phyloP scores from a whole-genome alignment of 1,140 invertebrate species.

The Drosophila orena region DNA sequence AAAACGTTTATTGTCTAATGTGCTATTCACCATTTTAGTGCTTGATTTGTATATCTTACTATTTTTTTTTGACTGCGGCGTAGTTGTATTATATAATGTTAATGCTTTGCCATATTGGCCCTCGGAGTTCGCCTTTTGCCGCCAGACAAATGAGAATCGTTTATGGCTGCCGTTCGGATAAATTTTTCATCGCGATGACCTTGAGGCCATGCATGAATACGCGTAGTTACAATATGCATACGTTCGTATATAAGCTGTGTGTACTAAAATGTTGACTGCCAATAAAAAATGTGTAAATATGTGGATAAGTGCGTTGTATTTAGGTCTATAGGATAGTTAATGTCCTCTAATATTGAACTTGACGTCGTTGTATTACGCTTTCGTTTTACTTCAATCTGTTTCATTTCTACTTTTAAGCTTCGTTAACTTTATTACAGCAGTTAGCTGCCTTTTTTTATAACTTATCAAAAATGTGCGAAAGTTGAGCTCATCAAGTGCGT shows the following conservation, averaged over 20 bases:
- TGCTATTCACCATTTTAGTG: constrained; percentile 9
- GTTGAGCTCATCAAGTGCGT: constrained; percentile 10
- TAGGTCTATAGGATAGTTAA: constrained; percentile 30
- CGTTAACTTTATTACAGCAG: background rate
- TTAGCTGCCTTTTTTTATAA: constrained; percentile 1
- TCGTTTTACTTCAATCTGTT: background rate
- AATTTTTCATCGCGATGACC: constrained; percentile 43
- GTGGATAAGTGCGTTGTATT: background rate
- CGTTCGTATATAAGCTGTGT: background rate
- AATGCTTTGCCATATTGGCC: constrained; percentile 23
- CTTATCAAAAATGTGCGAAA: constrained; percentile 14
- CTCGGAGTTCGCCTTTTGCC: constrained; percentile 23
- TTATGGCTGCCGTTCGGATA: constrained; percentile 67
- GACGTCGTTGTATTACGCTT: background rate
- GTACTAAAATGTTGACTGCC: constrained; percentile 39
- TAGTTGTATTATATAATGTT: constrained; percentile 33
- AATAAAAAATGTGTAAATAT: constrained; percentile 24
- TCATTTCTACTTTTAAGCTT: background rate
- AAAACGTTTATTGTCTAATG: background rate
- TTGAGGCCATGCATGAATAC: constrained; percentile 34
- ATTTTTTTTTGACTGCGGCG: constrained; percentile 10
- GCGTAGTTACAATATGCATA: constrained; percentile 49
- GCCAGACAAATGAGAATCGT: constrained; percentile 59
- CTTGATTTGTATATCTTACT: constrained; percentile 13
- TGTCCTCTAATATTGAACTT: constrained; percentile 1